These are phyloP conservation scores for Microtus richardsoni DNA, from an alignment of 2,113 vertebrate genomes.

Conservation along the genomic window DNA sequence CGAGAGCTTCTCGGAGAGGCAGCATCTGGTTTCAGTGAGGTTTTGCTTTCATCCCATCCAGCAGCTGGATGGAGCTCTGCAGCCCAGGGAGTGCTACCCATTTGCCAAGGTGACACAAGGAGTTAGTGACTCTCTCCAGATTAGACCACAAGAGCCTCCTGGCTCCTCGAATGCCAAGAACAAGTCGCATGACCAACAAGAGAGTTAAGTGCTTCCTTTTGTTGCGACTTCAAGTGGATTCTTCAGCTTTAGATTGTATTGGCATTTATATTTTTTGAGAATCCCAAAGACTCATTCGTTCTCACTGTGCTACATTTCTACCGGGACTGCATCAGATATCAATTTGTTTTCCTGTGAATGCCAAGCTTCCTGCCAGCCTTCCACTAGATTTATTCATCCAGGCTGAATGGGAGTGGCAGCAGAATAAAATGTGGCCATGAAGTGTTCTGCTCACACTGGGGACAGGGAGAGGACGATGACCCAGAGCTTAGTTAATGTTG, in stretches of 20 bases:
- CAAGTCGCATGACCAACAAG: slow-evolving; percentile 49
- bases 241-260: slow-evolving; percentile 38
- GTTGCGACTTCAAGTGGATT: neutral
- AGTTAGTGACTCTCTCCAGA: slow-evolving; percentile 69
- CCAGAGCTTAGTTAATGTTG: neutral
- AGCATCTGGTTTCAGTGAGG: slow-evolving; percentile 82
- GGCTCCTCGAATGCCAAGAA: slow-evolving; percentile 53
- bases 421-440: neutral
- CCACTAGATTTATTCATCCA: neutral
- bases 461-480: neutral
- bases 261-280: slow-evolving; percentile 56
- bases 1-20: slow-evolving; percentile 68
- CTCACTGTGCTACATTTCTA: slow-evolving; percentile 42
- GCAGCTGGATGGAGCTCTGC: slow-evolving; percentile 62
- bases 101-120: slow-evolving; percentile 73
- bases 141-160: slow-evolving; percentile 59
- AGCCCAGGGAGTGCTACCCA: slow-evolving; percentile 46
- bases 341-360: slow-evolving; percentile 26
- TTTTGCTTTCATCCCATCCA: slow-evolving; percentile 66
- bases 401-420: neutral
- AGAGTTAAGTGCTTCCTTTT: slow-evolving; percentile 24
- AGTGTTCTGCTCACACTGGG: neutral
- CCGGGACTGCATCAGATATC: slow-evolving; percentile 42
- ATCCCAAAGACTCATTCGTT: slow-evolving; percentile 36
- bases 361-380: neutral